These are phyloP conservation scores for Lethrus apterus DNA, from an alignment of 1,140 invertebrate genomes.

Conservation along the genomic window DNA sequence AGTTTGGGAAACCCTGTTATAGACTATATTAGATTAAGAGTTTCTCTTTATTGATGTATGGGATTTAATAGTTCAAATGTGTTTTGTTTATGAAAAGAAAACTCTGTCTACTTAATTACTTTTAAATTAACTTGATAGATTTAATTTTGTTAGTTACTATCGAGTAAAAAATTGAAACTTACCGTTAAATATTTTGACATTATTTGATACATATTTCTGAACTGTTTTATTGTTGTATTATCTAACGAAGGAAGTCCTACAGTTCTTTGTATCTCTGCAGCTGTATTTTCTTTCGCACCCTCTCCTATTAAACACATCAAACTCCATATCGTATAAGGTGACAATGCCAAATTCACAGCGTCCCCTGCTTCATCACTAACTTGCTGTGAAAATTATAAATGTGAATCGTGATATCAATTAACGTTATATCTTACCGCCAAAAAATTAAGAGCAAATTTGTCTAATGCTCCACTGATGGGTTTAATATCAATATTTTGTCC, in stretches of 20 bases:
- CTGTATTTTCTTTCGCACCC: slow-evolving; percentile 41
- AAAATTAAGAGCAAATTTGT: slow-evolving; percentile 19
- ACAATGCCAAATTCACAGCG: slow-evolving; percentile 35
- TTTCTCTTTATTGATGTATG: too few species aligned
- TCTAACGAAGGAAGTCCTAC: slow-evolving; percentile 36
- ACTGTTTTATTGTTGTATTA: slow-evolving; percentile 24
- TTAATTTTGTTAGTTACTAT: background rate
- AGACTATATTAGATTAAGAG: too few species aligned
- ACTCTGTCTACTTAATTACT: too few species aligned
- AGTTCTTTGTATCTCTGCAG: slow-evolving; percentile 36
- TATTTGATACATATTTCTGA: slow-evolving; percentile 37
- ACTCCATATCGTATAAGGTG: slow-evolving; percentile 47
- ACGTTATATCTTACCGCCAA: slow-evolving; percentile 16
- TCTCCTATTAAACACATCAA: slow-evolving; percentile 44
- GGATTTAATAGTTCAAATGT: too few species aligned
- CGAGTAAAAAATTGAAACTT: slow-evolving; percentile 15
- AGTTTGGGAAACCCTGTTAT: too few species aligned
- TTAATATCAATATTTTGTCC: too few species aligned
- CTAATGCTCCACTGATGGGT: slow-evolving; percentile 17
- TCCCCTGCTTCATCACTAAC: slow-evolving; percentile 21
- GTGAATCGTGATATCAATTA: slow-evolving; percentile 6
- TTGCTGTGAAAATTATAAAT: background rate
- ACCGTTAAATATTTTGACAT: slow-evolving; percentile 40
- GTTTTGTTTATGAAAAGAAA: too few species aligned
- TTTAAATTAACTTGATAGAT: too few species aligned